phyloP scores from a whole-genome alignment of 1,140 invertebrate genomes.

The Batillaria attramentaria region DNA sequence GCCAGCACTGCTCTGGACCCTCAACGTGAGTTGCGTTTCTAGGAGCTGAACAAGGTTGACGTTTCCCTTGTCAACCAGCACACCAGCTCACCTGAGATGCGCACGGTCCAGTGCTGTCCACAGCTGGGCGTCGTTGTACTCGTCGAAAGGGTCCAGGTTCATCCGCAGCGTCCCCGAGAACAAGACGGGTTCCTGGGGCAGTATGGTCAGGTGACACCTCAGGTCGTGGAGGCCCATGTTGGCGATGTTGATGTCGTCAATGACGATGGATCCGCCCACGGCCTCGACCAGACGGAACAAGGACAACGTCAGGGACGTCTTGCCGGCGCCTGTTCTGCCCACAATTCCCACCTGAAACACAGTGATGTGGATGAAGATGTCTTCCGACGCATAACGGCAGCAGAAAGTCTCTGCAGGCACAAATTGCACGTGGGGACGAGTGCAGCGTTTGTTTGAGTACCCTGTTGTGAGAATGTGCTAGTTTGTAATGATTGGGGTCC shows the following conservation, averaged over 20 bases:
- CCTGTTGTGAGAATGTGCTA: too few relatives aligned
- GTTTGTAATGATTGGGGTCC: too few relatives aligned
- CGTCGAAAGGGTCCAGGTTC: constrained; percentile 89
- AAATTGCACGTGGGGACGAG: too few relatives aligned
- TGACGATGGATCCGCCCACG: neutral
- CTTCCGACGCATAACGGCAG: too few relatives aligned
- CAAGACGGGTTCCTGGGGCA: constrained; percentile 65
- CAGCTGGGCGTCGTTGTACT: constrained; percentile 79
- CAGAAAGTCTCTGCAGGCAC: too few relatives aligned
- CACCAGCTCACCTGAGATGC: constrained; percentile 66
- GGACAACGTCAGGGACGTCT: neutral
- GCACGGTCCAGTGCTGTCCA: constrained; percentile 85
- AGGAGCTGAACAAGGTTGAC: too few relatives aligned
- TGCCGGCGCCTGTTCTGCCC: neutral
- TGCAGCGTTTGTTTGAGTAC: too few relatives aligned
- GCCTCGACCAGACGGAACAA: neutral
- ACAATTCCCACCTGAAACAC: neutral
- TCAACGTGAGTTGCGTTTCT: too few relatives aligned
- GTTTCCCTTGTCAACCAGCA: too few relatives aligned
- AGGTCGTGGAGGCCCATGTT: neutral
- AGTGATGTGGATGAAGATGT: too few relatives aligned
- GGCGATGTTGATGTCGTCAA: neutral
- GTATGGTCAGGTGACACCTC: neutral
- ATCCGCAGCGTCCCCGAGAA: constrained; percentile 77
- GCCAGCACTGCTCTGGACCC: too few relatives aligned